Percentiles rank a stretch among this genome's conserved stretches.
phyloP scores from a whole-genome alignment of 2,797 vertebrate genomes.

The Sebastes oblongus region DNA sequence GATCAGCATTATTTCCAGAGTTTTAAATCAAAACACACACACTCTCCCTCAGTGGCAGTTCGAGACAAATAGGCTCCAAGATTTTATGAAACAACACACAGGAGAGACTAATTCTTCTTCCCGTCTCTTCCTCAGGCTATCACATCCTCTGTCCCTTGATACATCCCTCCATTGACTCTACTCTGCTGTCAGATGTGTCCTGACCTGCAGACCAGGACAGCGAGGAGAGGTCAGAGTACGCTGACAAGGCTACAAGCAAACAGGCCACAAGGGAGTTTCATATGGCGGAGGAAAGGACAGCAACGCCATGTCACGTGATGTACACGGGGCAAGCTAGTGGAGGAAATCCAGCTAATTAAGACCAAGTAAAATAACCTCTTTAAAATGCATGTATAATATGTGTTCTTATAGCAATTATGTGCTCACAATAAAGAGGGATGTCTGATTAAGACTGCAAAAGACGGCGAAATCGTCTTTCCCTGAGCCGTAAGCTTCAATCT shows the following conservation, averaged over 20 bases:
- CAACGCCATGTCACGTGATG: background rate
- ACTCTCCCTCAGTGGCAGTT: too few species aligned
- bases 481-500: slow-evolving; percentile 12
- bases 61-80: background rate
- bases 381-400: background rate
- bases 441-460: background rate
- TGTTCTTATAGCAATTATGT: background rate
- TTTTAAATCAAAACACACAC: background rate
- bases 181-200: slow-evolving; percentile 9
- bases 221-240: slow-evolving; percentile 23
- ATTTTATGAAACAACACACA: background rate
- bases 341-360: background rate
- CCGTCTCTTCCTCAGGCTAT: background rate
- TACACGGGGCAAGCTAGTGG: background rate
- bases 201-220: background rate
- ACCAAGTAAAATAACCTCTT: background rate
- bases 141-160: background rate
- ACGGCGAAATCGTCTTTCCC: background rate
- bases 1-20: background rate
- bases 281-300: background rate
- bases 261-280: slow-evolving; percentile 21
- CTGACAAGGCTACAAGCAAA: slow-evolving; percentile 16
- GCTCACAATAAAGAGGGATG: background rate
- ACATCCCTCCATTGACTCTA: background rate
- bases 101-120: background rate